Conservation (phyloP, 2,113 vertebrate species). For the Paramormyrops kingsleyae region DNA sequence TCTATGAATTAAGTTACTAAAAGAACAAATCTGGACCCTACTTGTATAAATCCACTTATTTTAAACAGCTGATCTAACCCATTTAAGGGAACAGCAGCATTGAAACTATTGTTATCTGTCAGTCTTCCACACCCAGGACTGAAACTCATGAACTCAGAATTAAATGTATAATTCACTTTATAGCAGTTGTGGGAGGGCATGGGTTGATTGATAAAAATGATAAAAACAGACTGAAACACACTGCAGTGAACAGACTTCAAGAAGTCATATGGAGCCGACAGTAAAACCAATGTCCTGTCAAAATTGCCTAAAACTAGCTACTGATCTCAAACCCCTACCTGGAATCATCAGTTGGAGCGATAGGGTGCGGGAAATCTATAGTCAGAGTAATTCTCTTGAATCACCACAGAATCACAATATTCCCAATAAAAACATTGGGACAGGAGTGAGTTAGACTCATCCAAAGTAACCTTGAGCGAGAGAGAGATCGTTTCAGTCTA, state of each 20-base stretch:
- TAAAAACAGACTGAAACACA: neutral
- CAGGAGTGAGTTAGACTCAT: neutral
- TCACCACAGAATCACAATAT: neutral
- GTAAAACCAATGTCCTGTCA: neutral
- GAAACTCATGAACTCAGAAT: neutral
- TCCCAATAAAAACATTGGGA: neutral
- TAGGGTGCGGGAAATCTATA: neutral
- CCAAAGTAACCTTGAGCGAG: neutral
- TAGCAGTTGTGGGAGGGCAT: neutral
- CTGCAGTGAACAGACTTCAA: neutral
- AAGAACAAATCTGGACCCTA: neutral
- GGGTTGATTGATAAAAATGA: neutral
- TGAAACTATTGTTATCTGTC: neutral
- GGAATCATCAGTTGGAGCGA: neutral
- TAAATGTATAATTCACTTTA: neutral
- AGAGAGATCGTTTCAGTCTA: neutral
- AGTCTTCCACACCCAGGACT: neutral
- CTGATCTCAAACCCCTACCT: neutral
- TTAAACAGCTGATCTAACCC: neutral
- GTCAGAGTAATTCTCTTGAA: neutral
- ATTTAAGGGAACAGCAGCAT: neutral
- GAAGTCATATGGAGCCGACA: neutral
- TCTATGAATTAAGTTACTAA: neutral
- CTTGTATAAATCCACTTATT: neutral
- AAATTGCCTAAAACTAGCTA: neutral